Conservation (phyloP, 2,113 vertebrate species). For the Ceratotherium simum region DNA sequence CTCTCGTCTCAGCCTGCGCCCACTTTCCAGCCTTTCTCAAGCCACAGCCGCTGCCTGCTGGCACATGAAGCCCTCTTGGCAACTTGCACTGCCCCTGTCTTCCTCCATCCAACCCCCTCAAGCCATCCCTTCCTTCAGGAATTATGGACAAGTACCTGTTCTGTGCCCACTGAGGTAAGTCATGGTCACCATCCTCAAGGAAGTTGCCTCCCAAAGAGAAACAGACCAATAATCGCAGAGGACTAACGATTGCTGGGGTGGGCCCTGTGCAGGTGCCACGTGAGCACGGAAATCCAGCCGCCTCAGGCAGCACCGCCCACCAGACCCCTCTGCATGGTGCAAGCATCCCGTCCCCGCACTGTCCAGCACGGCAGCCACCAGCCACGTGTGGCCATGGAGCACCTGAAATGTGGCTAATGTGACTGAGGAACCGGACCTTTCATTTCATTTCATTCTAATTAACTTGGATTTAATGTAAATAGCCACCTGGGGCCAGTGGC, state of each 20-base stretch:
- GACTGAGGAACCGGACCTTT: fast-evolving
- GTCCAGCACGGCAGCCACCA: fast-evolving
- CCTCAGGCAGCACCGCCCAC: fast-evolving
- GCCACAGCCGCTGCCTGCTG: fast-evolving
- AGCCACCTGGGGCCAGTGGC: fast-evolving
- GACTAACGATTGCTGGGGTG: too few species aligned
- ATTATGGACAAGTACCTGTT: too few species aligned
- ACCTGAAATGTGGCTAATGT: fast-evolving
- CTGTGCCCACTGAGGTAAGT: fast-evolving
- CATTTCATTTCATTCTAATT: too few species aligned
- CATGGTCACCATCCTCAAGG: fast-evolving
- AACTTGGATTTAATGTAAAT: not conserved
- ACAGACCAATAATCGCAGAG: fast-evolving
- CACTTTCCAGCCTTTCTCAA: not conserved
- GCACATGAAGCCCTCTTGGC: fast-evolving
- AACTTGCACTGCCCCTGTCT: fast-evolving
- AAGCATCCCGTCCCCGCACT: fast-evolving
- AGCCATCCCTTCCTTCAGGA: not conserved
- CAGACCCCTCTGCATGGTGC: fast-evolving
- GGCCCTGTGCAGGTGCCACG: fast-evolving
- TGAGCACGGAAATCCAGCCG: fast-evolving
- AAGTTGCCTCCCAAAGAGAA: not conserved
- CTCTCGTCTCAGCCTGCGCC: fast-evolving
- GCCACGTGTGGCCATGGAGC: fast-evolving
- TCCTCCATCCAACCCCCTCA: fast-evolving